Evolutionary conservation across 2,888 invertebrate genomes (phyloP), one percentile per base, ranked within the genome.

Genomic region (Pseudococcus viburni): DNA sequence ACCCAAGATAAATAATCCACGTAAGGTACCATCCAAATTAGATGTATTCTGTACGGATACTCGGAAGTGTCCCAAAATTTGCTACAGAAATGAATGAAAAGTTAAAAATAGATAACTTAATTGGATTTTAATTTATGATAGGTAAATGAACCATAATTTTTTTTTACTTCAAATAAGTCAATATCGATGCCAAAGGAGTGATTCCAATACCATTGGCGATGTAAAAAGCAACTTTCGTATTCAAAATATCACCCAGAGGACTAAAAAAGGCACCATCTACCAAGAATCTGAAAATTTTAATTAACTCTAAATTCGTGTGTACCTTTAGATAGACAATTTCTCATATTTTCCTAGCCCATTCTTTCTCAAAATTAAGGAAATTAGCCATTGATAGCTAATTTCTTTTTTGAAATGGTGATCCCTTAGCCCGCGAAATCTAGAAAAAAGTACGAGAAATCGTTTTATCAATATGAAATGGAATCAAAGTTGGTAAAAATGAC

Each of bases 161-260:
- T 17, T 33, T 12, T 17, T 73, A 73, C 73, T 15, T 26, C 6
- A 73, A 33, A 39, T 73, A 33, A 9, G 33, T 73, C 73, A 73
- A 73, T 26, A 73, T 39, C 4, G 73, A 73, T 33, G 33, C 73
- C 12, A 73, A 0, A 33, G 73, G 73, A 73, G 73, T 73, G 15
- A 73, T 73, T 3, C 73, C 73, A 12, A 73, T 73, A 33, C 73
- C 73, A 73, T 26, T 33, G 15, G 73, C 73, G 15, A 73, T 39
- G 39, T 39, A 73, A 73, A 73, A 73, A 4, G 73, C 73, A 15
- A 73, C 33, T 17, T 73, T 39, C 0, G 26, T 73, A 4, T 73
- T 73, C 17, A 73, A 73, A 73, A 73, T 73, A 73, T 73, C 33
- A 17, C 73, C 33, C 17, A 73, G 15, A 33, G 73, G 73, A 39